These are phyloP conservation scores for Clamator glandarius DNA, from an alignment of 2,797 vertebrate genomes.

Conservation along the genomic window DNA sequence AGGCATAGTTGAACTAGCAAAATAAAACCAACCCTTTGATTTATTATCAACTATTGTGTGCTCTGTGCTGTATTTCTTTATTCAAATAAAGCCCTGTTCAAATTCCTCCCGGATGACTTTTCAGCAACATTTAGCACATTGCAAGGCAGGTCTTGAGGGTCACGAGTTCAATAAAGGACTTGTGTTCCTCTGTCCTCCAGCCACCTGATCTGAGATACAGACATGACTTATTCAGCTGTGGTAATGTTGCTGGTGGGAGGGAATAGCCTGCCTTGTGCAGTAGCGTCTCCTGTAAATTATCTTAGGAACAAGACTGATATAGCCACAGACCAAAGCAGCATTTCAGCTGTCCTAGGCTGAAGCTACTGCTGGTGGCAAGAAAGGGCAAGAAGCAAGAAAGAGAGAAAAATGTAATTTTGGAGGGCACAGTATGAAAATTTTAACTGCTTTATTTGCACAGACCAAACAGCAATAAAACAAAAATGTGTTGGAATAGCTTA, in stretches of 20 bases:
- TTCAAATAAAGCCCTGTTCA: slow-evolving; percentile 44
- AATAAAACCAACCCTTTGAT: slow-evolving; percentile 44
- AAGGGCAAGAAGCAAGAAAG: background rate
- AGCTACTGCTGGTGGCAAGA: background rate
- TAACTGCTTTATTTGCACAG: background rate
- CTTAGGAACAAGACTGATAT: background rate
- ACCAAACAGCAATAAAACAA: slow-evolving; percentile 3
- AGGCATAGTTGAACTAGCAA: background rate
- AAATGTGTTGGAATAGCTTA: background rate
- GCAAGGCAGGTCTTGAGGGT: slow-evolving; percentile 7
- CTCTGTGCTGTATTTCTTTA: slow-evolving; percentile 45
- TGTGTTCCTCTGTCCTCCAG: slow-evolving; percentile 18
- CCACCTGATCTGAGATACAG: slow-evolving; percentile 20
- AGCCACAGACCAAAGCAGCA: background rate
- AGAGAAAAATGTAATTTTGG: background rate
- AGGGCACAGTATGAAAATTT: background rate
- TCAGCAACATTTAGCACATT: slow-evolving; percentile 31
- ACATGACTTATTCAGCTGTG: slow-evolving; percentile 18
- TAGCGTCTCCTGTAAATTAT: slow-evolving; percentile 27
- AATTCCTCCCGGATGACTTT: slow-evolving; percentile 49
- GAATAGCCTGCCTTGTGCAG: background rate
- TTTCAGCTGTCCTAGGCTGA: slow-evolving; percentile 19
- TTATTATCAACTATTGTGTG: slow-evolving; percentile 48
- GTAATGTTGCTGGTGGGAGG: slow-evolving; percentile 4
- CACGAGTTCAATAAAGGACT: slow-evolving; percentile 40